Base-by-base conservation (phyloP, 1,140 invertebrate species). In the Sesamia nonagrioides region DNA sequence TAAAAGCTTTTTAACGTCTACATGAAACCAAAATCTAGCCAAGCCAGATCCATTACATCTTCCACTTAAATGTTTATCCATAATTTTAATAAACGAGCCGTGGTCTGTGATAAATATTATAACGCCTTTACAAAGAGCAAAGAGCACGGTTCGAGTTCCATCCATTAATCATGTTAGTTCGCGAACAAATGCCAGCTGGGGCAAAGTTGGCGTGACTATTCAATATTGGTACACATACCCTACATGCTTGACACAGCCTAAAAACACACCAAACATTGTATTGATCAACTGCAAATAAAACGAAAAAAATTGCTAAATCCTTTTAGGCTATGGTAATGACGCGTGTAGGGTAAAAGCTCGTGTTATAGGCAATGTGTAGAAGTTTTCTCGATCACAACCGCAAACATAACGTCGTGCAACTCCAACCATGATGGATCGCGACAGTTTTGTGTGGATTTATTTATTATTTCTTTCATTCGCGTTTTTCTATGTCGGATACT, bases 151-250 rank as follows among this genome's bases (percentile, higher is more conserved):
- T 27, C 74, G 76, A 60, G 54, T 78, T 78, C 52, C 66, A 78
- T 60, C 66, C 76, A 78, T 78, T 78, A 78, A 78, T 78, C 76
- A 78, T 78, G 40, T 78, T 71, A 78, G 76, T 78, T 78, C 63
- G 63, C 27, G 52, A 78, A 69, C 63, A 78, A 69, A 71, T 50
- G 52, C 66, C 76, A 71, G 63, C 52, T 78, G 63, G 66, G 58
- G 76, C 27, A 15, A 60, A 71, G 63, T 78, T 71, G 60, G 74
- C 61, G 48, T 77, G 74, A 77, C 60, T 77, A 77, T 77, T 77
- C 74, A 68, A 77, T 77, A 77, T 77, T 54, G 60, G 74, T 54
- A 66, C 74, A 68, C 48, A 52, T 52, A 74, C 37, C 37, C 6
- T 27, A 54, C 45, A 77, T 35, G 18, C 18, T 15, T 42, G 42